A percentile compares a stretch with the other conserved stretches of the same genome.
These are phyloP conservation scores for Nipponia nippon DNA, from an alignment of 2,113 vertebrate genomes.

Conservation along the genomic window DNA sequence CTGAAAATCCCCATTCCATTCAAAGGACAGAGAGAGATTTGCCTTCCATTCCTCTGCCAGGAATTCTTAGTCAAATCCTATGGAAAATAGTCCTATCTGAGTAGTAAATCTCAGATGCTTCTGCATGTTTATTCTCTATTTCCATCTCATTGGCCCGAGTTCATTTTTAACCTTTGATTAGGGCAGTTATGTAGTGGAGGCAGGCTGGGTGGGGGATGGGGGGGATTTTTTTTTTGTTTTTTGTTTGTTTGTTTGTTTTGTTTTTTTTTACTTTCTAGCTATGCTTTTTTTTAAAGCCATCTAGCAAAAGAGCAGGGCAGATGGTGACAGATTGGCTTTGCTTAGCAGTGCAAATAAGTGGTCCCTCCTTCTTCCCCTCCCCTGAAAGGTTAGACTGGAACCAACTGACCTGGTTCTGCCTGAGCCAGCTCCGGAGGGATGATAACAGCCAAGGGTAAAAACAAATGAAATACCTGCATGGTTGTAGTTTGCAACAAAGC, in stretches of 20 bases:
- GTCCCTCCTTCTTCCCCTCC: constrained; percentile 14
- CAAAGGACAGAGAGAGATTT: constrained; percentile 12
- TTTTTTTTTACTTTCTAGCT: not conserved
- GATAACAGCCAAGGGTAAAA: constrained; percentile 46
- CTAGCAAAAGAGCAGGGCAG: constrained; percentile 12
- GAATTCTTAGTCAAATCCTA: constrained; percentile 61
- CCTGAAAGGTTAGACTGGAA: constrained; percentile 48
- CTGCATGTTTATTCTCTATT: constrained; percentile 53
- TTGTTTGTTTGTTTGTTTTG: not conserved
- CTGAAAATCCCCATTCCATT: constrained; percentile 64
- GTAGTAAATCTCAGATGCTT: constrained; percentile 59
- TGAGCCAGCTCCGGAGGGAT: constrained; percentile 24
- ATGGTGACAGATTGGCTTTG: constrained; percentile 36
- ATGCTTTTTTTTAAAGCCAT: not conserved
- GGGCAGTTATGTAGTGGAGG: not conserved
- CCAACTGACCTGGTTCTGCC: constrained; percentile 49
- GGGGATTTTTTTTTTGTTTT: no score
- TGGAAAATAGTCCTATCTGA: constrained; percentile 61
- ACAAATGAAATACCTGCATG: constrained; percentile 18
- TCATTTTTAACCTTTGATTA: constrained; percentile 59
- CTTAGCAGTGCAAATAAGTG: constrained; percentile 43
- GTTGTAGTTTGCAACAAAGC: not conserved
- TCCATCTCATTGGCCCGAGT: constrained; percentile 43
- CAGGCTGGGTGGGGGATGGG: not conserved
- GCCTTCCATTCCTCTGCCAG: constrained; percentile 34